Percentiles rank a stretch among this genome's conserved stretches.
Evolutionary conservation across 2,888 invertebrate species (phyloP).

Genomic region (Acholoe squamosa): DNA sequence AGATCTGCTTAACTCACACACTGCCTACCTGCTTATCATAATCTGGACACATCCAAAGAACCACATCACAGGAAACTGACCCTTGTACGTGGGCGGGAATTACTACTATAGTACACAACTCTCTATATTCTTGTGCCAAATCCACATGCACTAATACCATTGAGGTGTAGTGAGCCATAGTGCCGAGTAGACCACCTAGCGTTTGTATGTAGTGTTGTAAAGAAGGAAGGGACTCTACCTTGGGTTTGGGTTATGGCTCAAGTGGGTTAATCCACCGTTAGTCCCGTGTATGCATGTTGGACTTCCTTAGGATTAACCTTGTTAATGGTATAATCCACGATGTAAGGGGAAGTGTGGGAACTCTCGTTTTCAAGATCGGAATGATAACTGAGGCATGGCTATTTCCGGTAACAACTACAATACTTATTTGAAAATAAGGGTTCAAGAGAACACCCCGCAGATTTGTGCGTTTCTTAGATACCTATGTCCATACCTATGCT

Average conservation of each 20-base stretch:
- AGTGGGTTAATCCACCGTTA: background rate
- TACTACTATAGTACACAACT: background rate
- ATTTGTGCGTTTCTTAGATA: no score
- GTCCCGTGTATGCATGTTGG: background rate
- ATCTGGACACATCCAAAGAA: background rate
- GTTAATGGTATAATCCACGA: background rate
- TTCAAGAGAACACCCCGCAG: no score
- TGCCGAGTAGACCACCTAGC: background rate
- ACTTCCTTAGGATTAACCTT: background rate
- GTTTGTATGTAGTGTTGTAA: background rate
- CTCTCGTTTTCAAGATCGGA: no score
- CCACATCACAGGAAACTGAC: slow-evolving; percentile 57
- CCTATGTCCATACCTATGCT: no score
- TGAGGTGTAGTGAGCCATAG: background rate
- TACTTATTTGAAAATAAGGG: no score
- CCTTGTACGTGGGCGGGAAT: slow-evolving; percentile 13
- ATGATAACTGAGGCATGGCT: no score
- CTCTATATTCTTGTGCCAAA: background rate
- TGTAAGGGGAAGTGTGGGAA: no score
- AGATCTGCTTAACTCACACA: slow-evolving; percentile 2
- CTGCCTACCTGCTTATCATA: background rate
- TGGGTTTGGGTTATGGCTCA: background rate
- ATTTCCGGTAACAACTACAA: no score
- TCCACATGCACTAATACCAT: background rate
- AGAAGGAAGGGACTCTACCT: background rate